These are phyloP conservation scores for Sphaerophoria rueppellii DNA, from an alignment of 2,888 invertebrate genomes.

Conservation along the genomic window DNA sequence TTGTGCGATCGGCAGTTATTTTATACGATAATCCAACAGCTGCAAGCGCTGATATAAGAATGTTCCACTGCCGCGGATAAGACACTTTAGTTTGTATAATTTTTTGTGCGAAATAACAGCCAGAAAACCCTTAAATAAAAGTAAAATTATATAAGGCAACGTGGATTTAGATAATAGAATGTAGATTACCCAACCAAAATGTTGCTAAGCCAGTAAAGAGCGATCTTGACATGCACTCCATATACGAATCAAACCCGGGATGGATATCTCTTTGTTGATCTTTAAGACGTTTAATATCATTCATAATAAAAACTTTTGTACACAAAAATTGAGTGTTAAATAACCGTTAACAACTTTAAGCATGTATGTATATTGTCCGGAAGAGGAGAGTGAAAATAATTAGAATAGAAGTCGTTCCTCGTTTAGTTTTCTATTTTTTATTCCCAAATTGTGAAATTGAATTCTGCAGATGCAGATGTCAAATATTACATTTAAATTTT, in stretches of 20 bases:
- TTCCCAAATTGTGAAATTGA: no score
- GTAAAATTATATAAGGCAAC: slow-evolving; percentile 53
- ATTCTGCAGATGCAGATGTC: no score
- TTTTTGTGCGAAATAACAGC: slow-evolving; percentile 82
- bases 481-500: no score
- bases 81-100: slow-evolving; percentile 79
- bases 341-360: no score
- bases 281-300: slow-evolving; percentile 81
- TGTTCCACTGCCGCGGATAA: slow-evolving; percentile 79
- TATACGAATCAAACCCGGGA: slow-evolving; percentile 82
- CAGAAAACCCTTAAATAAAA: slow-evolving; percentile 80
- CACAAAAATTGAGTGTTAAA: neutral
- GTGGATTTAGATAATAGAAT: slow-evolving; percentile 9
- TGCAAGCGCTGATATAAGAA: slow-evolving; percentile 80
- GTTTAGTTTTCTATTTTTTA: no score
- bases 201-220: slow-evolving; percentile 82
- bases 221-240: slow-evolving; percentile 83
- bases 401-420: no score
- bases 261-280: slow-evolving; percentile 82
- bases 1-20: slow-evolving; percentile 80
- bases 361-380: no score
- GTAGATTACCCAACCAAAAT: slow-evolving; percentile 81
- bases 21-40: slow-evolving; percentile 80
- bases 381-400: no score
- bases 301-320: slow-evolving; percentile 77